These are phyloP conservation scores for Macrobrachium nipponense DNA, from an alignment of 1,140 invertebrate species.

Conservation along the genomic window DNA sequence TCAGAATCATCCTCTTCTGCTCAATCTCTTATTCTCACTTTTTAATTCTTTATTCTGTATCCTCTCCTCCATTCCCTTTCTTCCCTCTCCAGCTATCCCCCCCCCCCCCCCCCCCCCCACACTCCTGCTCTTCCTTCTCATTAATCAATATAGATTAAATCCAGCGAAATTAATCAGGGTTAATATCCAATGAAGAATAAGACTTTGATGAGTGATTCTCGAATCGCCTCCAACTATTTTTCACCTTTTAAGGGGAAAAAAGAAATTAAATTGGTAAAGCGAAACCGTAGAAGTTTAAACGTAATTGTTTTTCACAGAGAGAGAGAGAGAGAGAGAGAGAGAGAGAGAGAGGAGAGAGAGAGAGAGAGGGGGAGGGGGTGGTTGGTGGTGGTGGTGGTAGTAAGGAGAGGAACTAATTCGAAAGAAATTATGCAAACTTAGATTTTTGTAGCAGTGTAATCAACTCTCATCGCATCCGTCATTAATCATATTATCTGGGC, in stretches of 20 bases:
- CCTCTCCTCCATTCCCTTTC: background rate
- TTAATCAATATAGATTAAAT: constrained; percentile 45
- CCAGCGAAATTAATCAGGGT: constrained; percentile 27
- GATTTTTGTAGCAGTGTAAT: constrained; percentile 56
- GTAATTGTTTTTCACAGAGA: too few relatives aligned
- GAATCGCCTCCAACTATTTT: constrained; percentile 8
- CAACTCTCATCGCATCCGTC: constrained; percentile 53
- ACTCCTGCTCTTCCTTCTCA: background rate
- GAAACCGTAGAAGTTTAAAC: constrained; percentile 7
- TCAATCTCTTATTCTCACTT: background rate
- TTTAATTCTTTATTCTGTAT: background rate
- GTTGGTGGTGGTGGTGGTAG: background rate
- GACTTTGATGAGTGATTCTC: constrained; percentile 3
- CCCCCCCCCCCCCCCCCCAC: too few relatives aligned
- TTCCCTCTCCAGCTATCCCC: background rate
- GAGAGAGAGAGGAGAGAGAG: constrained; percentile 4
- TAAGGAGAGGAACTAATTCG: constrained; percentile 31
- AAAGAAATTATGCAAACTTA: constrained; percentile 61
- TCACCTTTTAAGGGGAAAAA: background rate
- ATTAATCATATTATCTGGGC: constrained; percentile 54
- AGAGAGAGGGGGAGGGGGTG: background rate
- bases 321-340: constrained; percentile 14
- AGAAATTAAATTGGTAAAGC: constrained; percentile 17
- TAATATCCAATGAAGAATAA: constrained; percentile 15
- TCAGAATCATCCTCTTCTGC: background rate